A percentile compares a stretch with the other conserved stretches of the same genome.
These are phyloP conservation scores for Isaurus tuberculatus DNA, from an alignment of 92 coral and sea anemone species.

Conservation along the genomic window DNA sequence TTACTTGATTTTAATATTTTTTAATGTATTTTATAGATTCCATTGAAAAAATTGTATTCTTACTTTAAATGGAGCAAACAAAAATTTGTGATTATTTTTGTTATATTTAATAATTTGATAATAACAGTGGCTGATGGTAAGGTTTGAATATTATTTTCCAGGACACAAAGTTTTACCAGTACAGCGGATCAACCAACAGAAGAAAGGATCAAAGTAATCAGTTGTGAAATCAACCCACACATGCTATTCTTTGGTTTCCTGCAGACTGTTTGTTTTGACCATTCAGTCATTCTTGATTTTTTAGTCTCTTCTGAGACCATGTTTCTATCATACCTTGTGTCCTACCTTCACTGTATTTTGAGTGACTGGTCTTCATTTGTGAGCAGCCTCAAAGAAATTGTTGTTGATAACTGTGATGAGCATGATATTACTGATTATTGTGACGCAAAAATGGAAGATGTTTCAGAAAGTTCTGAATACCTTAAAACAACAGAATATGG, in stretches of 20 bases:
- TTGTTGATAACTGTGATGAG: not conserved
- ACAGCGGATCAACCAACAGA: not conserved
- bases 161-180: not conserved
- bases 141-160: not conserved
- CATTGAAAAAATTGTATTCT: too few species aligned
- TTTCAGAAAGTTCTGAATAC: not conserved
- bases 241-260: slow-evolving; percentile 69
- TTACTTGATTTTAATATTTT: too few species aligned
- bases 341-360: slow-evolving; percentile 71
- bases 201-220: not conserved
- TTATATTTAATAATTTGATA: too few species aligned
- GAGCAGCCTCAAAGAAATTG: slow-evolving; percentile 5
- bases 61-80: too few species aligned
- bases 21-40: too few species aligned
- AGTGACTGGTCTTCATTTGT: slow-evolving; percentile 75
- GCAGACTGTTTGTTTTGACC: slow-evolving; percentile 74
- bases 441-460: not conserved
- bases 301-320: slow-evolving; percentile 94
- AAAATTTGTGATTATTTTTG: not conserved
- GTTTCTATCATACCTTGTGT: slow-evolving; percentile 78
- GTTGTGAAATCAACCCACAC: slow-evolving; percentile 77
- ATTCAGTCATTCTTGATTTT: slow-evolving; percentile 87
- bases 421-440: not conserved
- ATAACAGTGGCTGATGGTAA: not conserved
- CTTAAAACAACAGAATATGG: not conserved